phyloP scores from a whole-genome alignment of 2,113 vertebrate genomes.

The Peromyscus polionotus region DNA sequence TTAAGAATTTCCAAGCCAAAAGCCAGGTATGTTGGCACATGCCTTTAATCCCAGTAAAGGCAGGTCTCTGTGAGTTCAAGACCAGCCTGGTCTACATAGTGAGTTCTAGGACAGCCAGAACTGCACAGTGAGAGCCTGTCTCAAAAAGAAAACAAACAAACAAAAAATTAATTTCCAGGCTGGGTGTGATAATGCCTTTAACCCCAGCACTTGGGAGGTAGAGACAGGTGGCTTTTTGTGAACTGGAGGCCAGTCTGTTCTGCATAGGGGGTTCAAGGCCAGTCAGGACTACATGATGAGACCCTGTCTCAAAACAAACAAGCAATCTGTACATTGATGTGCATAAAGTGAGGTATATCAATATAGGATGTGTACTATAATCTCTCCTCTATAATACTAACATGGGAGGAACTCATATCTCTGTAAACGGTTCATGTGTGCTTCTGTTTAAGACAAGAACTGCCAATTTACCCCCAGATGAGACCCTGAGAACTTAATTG shows the following conservation, averaged over 20 bases:
- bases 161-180: not conserved
- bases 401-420: conserved; percentile 46
- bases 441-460: conserved; percentile 49
- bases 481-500: conserved; percentile 51
- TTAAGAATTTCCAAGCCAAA: conserved; percentile 10
- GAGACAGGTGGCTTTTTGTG: not conserved
- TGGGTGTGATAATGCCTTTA: not conserved
- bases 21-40: not conserved
- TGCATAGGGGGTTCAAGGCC: not conserved
- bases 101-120: not conserved
- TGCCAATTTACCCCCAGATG: conserved; percentile 44
- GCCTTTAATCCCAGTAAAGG: not conserved
- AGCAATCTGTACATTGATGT: not conserved
- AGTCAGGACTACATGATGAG: not conserved
- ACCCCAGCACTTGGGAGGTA: not conserved
- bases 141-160: not conserved
- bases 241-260: not conserved
- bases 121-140: not conserved
- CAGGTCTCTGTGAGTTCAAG: not conserved
- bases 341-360: not conserved
- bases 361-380: not conserved
- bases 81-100: not conserved
- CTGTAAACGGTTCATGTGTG: not conserved
- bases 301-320: not conserved
- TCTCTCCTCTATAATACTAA: conserved; percentile 29